phyloP scores from a whole-genome alignment of 1,140 invertebrate species.

The Saccostrea echinata region DNA sequence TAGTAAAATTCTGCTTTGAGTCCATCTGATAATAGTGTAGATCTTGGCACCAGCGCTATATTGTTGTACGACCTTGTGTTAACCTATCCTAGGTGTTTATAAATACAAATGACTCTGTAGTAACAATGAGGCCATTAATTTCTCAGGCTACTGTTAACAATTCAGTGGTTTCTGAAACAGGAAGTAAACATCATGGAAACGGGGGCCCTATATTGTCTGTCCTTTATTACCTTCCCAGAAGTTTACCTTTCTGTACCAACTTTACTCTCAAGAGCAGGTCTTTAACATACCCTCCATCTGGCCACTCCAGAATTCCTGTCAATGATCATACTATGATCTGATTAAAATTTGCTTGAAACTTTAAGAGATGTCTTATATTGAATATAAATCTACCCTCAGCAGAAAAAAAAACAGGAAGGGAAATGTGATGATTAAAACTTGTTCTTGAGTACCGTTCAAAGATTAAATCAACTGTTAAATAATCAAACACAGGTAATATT shows the following conservation, averaged over 20 bases:
- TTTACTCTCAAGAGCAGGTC: neutral
- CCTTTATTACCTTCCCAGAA: neutral
- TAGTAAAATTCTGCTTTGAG: neutral
- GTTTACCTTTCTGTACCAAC: neutral
- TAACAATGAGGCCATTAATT: conserved; percentile 23
- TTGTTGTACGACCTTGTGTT: neutral
- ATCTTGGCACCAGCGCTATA: neutral
- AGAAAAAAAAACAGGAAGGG: too few species aligned
- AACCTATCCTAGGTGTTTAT: conserved; percentile 15
- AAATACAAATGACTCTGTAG: neutral
- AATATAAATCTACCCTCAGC: too few species aligned
- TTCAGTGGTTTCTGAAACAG: neutral
- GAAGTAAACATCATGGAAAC: neutral
- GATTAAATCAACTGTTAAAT: too few species aligned
- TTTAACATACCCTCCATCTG: too few species aligned
- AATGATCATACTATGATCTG: too few species aligned
- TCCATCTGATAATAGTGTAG: neutral
- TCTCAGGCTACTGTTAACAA: conserved; percentile 23
- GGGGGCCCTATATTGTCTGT: neutral
- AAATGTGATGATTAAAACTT: too few species aligned
- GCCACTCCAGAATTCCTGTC: too few species aligned
- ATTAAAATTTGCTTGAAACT: too few species aligned
- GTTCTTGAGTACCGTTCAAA: too few species aligned
- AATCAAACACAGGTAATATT: too few species aligned
- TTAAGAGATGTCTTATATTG: too few species aligned